Percentiles rank a stretch among this genome's conserved stretches.
Conservation (phyloP, 2,113 vertebrate species). For the Chaetodon auriga region DNA sequence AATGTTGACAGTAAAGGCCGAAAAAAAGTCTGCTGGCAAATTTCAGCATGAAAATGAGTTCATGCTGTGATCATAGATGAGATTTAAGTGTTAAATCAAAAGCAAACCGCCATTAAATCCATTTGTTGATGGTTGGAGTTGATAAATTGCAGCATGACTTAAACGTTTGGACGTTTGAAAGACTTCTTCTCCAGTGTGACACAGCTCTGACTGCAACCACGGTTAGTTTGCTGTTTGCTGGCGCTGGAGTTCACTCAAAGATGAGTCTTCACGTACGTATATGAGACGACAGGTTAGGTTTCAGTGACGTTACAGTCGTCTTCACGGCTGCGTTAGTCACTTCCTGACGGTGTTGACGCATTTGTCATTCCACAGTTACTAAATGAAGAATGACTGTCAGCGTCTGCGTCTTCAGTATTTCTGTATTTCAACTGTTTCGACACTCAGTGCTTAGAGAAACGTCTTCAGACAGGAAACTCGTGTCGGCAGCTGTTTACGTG, state of each 20-base stretch:
- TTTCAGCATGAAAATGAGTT: too few species aligned
- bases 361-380: not conserved
- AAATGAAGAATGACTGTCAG: too few species aligned
- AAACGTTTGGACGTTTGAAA: too few species aligned
- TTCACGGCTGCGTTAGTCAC: not conserved
- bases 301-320: not conserved
- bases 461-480: not conserved
- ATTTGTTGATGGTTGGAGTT: too few species aligned
- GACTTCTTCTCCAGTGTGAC: not conserved
- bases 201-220: not conserved
- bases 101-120: too few species aligned
- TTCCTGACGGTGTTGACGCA: not conserved
- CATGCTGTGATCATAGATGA: too few species aligned
- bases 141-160: not conserved
- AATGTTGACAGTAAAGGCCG: too few species aligned
- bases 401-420: too few species aligned
- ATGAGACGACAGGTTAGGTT: not conserved
- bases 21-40: too few species aligned
- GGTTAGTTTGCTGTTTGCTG: not conserved
- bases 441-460: too few species aligned
- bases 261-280: not conserved
- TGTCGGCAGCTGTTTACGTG: not conserved
- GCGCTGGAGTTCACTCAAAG: not conserved
- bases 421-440: too few species aligned
- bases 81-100: too few species aligned